phyloP scores from a whole-genome alignment of 2,797 vertebrate genomes.

The Manis crassicaudata region DNA sequence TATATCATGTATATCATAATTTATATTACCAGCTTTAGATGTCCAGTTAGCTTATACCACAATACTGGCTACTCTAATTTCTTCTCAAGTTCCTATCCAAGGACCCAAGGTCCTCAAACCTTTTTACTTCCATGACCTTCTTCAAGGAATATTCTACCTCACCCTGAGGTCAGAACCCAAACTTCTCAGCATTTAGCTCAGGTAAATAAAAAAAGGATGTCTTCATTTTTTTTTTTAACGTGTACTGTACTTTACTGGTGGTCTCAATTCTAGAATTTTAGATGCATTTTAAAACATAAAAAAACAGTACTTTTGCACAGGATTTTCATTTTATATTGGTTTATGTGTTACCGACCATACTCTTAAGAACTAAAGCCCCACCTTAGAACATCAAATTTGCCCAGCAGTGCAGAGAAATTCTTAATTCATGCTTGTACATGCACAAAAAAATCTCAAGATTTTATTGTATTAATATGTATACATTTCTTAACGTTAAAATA shows the following conservation, averaged over 20 bases:
- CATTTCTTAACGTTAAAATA: slow-evolving; percentile 17
- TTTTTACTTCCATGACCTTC: neutral
- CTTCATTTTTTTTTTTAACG: neutral
- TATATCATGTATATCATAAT: neutral
- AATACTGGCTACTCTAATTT: neutral
- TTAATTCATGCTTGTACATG: neutral
- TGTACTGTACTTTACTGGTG: neutral
- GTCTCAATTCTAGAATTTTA: slow-evolving; percentile 16
- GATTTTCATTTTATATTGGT: slow-evolving; percentile 5
- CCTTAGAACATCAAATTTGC: neutral
- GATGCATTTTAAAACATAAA: neutral
- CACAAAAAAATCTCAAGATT: neutral
- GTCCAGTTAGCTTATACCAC: neutral
- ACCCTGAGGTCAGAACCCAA: neutral
- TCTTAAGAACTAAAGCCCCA: neutral
- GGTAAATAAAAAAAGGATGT: slow-evolving; percentile 13
- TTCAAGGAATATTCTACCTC: neutral
- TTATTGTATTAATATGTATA: neutral
- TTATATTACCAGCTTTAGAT: neutral
- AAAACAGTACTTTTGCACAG: neutral
- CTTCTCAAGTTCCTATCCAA: neutral
- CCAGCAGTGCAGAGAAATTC: neutral
- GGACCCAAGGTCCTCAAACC: neutral
- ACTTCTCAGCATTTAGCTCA: slow-evolving; percentile 36
- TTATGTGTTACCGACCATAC: neutral